phyloP scores from a whole-genome alignment of 2,113 vertebrate genomes.

The Thermophis baileyi region DNA sequence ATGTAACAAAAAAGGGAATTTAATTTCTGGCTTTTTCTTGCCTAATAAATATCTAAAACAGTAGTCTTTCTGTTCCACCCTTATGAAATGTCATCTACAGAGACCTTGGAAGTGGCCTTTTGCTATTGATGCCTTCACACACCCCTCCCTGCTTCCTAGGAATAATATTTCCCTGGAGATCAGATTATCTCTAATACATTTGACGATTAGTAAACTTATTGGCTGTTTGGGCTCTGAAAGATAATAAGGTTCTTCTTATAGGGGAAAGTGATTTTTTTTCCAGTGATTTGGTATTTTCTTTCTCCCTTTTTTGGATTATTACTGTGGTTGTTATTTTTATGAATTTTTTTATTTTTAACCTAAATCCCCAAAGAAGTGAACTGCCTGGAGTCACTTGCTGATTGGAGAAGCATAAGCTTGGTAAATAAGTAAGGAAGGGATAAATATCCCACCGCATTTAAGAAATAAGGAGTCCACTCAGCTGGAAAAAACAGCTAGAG shows the following conservation, averaged over 20 bases:
- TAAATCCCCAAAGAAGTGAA: background rate
- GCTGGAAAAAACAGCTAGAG: background rate
- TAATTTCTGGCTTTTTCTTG: background rate
- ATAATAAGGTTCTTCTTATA: background rate
- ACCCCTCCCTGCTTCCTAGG: background rate
- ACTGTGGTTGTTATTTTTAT: background rate
- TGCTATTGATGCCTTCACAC: background rate
- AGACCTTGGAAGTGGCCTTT: background rate
- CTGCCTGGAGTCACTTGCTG: background rate
- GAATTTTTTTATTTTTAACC: background rate
- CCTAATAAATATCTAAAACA: background rate
- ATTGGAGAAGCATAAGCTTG: background rate
- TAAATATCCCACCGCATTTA: background rate
- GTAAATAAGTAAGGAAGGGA: background rate
- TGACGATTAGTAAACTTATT: background rate
- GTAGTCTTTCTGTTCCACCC: background rate
- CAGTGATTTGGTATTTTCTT: background rate
- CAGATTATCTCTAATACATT: background rate
- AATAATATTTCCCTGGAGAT: background rate
- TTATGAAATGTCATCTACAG: background rate
- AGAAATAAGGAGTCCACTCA: background rate
- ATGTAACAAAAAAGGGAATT: background rate
- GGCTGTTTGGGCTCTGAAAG: background rate
- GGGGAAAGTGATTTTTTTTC: background rate
- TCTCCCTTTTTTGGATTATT: background rate